Percentiles rank a stretch among this genome's conserved stretches.
These are phyloP conservation scores for Stenodema calcarata DNA, from an alignment of 2,888 invertebrate species.

Conservation along the genomic window DNA sequence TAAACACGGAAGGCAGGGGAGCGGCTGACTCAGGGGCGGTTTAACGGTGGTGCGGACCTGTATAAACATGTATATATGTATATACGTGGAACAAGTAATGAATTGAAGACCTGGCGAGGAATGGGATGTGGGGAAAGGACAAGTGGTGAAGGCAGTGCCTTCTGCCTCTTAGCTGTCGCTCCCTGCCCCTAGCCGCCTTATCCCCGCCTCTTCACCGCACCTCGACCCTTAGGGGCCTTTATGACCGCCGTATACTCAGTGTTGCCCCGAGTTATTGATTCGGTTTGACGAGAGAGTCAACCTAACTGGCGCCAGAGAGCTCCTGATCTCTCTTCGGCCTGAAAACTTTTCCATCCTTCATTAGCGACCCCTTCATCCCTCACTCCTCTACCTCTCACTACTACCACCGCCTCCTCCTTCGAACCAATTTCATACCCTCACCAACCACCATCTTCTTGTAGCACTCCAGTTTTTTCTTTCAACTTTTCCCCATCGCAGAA, in stretches of 20 bases:
- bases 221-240: not conserved
- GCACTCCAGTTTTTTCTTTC: not conserved
- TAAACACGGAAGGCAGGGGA: conserved; percentile 1
- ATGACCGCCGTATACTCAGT: conserved; percentile 32
- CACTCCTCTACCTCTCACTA: not conserved
- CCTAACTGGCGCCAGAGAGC: conserved; percentile 45
- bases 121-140: not conserved
- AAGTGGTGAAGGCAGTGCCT: not conserved
- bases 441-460: not conserved
- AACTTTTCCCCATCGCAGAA: not conserved
- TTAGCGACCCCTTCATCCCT: conserved; percentile 34
- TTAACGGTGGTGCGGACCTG: not conserved
- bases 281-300: conserved; percentile 34
- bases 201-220: not conserved
- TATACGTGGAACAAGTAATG: not conserved
- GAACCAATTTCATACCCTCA: not conserved
- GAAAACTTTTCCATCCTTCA: conserved; percentile 46
- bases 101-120: not conserved
- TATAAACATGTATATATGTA: not conserved
- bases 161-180: not conserved
- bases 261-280: conserved; percentile 43
- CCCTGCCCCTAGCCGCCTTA: not conserved
- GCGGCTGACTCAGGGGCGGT: not conserved
- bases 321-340: conserved; percentile 43
- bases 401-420: not conserved